A percentile compares a stretch with the other conserved stretches of the same genome.
Conservation (phyloP, 2,113 vertebrate species). For the Syngnathus scovelli region DNA sequence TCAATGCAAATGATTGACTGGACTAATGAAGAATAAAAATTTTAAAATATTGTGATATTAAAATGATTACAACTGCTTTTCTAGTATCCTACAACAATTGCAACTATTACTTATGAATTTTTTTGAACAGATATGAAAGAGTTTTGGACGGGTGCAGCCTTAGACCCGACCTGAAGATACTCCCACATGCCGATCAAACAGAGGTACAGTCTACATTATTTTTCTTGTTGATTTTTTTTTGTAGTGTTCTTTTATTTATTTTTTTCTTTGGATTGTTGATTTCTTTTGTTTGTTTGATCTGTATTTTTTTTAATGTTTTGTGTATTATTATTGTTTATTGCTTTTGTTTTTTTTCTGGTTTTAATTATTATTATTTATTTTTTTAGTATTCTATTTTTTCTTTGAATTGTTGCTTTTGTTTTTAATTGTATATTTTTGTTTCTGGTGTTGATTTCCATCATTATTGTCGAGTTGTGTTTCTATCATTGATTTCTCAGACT, state of each 20-base stretch:
- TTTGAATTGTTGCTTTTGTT: neutral
- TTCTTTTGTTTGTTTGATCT: neutral
- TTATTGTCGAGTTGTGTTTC: neutral
- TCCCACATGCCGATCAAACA: conserved; percentile 72
- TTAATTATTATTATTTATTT: neutral
- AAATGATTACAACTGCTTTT: neutral
- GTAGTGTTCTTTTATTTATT: neutral
- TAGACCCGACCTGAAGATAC: conserved; percentile 63
- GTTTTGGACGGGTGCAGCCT: conserved; percentile 67
- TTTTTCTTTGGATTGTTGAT: neutral
- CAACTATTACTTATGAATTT: neutral
- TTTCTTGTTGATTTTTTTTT: neutral
- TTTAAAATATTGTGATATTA: neutral
- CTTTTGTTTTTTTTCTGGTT: neutral
- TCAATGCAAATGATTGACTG: neutral
- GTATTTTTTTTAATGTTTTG: neutral
- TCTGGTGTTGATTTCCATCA: neutral
- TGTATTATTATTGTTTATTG: neutral
- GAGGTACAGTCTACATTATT: conserved; percentile 60
- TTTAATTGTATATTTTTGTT: neutral
- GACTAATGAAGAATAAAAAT: neutral
- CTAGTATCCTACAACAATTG: neutral
- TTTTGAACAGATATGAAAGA: conserved; percentile 64
- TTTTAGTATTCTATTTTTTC: neutral
- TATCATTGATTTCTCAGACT: neutral